Conservation (phyloP, 2,888 invertebrate genomes). For the Clistopyga incitator region DNA sequence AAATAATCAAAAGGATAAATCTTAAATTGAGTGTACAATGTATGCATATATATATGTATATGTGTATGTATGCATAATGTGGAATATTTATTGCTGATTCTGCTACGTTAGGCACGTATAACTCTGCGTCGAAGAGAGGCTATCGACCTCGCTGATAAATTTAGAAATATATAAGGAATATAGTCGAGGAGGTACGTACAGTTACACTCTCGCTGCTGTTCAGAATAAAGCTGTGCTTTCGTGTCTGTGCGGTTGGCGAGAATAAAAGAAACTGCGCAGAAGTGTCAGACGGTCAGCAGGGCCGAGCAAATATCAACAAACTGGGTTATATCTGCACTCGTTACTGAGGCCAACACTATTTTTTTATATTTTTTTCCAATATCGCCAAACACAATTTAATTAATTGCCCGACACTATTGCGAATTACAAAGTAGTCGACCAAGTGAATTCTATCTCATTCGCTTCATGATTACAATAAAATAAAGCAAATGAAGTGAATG, state of each 20-base stretch:
- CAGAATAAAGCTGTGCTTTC: background rate
- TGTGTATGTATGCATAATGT: background rate
- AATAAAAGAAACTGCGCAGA: constrained; percentile 18
- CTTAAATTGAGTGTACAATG: too few relatives aligned
- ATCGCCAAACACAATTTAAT: background rate
- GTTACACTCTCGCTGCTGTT: background rate
- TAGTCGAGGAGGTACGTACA: background rate
- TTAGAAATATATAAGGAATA: constrained; percentile 32
- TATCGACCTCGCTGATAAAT: constrained; percentile 49
- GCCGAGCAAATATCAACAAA: constrained; percentile 36
- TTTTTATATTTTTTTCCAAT: background rate
- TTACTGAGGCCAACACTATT: background rate
- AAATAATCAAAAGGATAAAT: too few relatives aligned
- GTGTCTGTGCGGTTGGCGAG: background rate
- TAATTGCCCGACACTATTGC: background rate
- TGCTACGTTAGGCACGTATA: constrained; percentile 7
- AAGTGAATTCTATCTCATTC: too few relatives aligned
- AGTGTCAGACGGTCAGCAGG: constrained; percentile 14
- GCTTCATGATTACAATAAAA: too few relatives aligned
- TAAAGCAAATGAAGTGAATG: too few relatives aligned
- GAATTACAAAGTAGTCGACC: too few relatives aligned
- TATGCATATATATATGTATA: background rate
- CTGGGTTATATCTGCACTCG: constrained; percentile 30
- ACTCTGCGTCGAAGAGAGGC: constrained; percentile 26
- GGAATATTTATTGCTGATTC: background rate